Evolutionary conservation across 2,797 vertebrate genomes (phyloP).

Genomic region (Acanthis flammea): DNA sequence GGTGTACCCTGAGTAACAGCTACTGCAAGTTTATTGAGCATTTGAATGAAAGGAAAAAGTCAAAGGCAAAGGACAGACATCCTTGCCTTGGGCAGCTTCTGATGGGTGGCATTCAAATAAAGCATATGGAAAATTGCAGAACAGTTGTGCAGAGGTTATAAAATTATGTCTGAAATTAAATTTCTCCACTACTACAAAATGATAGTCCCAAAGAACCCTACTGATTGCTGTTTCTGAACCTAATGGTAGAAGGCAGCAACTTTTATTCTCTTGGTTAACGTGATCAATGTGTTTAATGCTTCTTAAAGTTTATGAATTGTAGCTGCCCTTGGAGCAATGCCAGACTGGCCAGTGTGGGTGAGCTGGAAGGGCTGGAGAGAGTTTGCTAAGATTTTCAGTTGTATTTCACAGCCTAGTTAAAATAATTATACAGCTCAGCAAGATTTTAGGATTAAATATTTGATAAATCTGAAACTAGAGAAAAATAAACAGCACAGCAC

Average conservation of each 20-base stretch:
- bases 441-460: neutral
- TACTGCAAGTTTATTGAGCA: neutral
- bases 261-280: slow-evolving; percentile 47
- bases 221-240: slow-evolving; percentile 37
- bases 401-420: neutral
- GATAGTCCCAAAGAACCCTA: slow-evolving; percentile 61
- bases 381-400: neutral
- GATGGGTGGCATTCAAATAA: slow-evolving; percentile 40
- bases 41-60: neutral
- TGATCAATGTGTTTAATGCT: slow-evolving; percentile 66
- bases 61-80: slow-evolving; percentile 49
- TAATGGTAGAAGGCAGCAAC: slow-evolving; percentile 49
- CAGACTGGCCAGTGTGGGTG: slow-evolving; percentile 9
- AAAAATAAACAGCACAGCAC: neutral
- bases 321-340: slow-evolving; percentile 40
- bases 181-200: slow-evolving; percentile 36
- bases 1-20: neutral
- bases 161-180: slow-evolving; percentile 53
- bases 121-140: slow-evolving; percentile 61
- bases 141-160: slow-evolving; percentile 62
- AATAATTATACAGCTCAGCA: neutral
- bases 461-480: neutral
- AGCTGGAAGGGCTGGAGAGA: neutral
- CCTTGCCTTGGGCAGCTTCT: slow-evolving; percentile 13
- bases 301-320: slow-evolving; percentile 59